phyloP scores from a whole-genome alignment of 2,113 vertebrate species.

The Hassar affinis region DNA sequence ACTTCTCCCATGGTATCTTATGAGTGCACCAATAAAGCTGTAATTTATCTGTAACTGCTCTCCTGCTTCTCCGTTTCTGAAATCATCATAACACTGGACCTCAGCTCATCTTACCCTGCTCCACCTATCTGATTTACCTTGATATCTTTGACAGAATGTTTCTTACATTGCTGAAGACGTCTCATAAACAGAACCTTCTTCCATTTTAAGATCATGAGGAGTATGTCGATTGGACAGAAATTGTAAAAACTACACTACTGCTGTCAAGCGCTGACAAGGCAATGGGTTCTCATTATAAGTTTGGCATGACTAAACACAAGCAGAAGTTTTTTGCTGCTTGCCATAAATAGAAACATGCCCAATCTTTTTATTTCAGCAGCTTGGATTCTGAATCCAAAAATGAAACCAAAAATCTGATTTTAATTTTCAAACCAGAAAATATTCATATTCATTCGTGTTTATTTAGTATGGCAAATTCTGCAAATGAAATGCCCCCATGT shows the following conservation, averaged over 20 bases:
- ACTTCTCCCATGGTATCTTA: not conserved
- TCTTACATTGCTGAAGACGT: slow-evolving; percentile 1
- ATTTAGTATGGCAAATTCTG: slow-evolving; percentile 10
- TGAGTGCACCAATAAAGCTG: not conserved
- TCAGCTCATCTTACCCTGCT: not conserved
- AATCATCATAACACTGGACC: slow-evolving; percentile 1
- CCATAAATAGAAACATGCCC: not conserved
- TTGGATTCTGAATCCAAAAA: not conserved
- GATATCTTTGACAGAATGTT: not conserved
- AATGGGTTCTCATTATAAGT: slow-evolving; percentile 11
- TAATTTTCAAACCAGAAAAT: not conserved
- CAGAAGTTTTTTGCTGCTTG: not conserved
- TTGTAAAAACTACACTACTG: slow-evolving; percentile 3
- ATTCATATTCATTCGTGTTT: slow-evolving; percentile 12
- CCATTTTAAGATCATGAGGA: not conserved
- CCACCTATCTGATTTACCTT: not conserved
- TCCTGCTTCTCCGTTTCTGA: slow-evolving; percentile 2
- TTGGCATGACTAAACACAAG: not conserved
- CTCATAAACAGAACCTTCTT: not conserved
- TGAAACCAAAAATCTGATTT: not conserved
- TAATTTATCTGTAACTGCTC: not conserved
- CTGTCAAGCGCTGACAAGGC: not conserved
- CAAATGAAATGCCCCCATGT: not conserved
- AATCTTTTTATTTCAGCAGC: not conserved
- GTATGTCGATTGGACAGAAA: not conserved